These are phyloP conservation scores for Ornithoptera priamus DNA, from an alignment of 2,888 invertebrate species.

Conservation along the genomic window DNA sequence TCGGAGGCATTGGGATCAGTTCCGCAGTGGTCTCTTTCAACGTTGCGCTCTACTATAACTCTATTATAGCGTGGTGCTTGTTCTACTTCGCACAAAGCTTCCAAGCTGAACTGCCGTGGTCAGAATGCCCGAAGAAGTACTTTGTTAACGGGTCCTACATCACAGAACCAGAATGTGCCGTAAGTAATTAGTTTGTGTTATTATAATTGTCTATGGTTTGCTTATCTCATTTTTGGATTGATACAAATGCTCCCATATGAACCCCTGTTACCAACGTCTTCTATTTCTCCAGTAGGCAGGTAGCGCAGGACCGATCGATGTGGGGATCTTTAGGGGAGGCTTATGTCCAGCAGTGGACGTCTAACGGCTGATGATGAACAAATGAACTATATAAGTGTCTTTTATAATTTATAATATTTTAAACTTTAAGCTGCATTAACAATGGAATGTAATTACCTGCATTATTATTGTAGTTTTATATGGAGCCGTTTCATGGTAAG, in stretches of 20 bases:
- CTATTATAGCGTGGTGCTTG: constrained; percentile 98
- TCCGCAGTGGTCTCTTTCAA: constrained; percentile 98
- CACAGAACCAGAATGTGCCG: constrained; percentile 89
- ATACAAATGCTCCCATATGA: not conserved
- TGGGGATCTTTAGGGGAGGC: too few species aligned
- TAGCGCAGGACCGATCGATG: too few species aligned
- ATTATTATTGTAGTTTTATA: too few species aligned
- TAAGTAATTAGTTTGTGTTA: constrained; percentile 63
- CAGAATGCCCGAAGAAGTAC: constrained; percentile 92
- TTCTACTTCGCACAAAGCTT: constrained; percentile 97
- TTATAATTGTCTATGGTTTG: not conserved
- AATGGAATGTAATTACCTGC: too few species aligned
- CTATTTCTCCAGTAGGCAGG: too few species aligned
- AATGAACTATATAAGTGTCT: not conserved
- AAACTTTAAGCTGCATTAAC: too few species aligned
- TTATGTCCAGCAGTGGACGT: too few species aligned
- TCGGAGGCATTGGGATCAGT: constrained; percentile 94
- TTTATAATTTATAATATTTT: not conserved
- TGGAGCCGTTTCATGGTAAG: not conserved
- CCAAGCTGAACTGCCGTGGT: constrained; percentile 94
- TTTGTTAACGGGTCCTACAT: constrained; percentile 89
- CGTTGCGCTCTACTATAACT: constrained; percentile 98
- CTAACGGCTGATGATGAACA: too few species aligned
- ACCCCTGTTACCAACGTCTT: too few species aligned
- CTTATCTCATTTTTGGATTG: not conserved